Percentiles rank a stretch among this genome's conserved stretches.
Conservation (phyloP, 2,797 vertebrate genomes). For the Lacerta viridis region DNA sequence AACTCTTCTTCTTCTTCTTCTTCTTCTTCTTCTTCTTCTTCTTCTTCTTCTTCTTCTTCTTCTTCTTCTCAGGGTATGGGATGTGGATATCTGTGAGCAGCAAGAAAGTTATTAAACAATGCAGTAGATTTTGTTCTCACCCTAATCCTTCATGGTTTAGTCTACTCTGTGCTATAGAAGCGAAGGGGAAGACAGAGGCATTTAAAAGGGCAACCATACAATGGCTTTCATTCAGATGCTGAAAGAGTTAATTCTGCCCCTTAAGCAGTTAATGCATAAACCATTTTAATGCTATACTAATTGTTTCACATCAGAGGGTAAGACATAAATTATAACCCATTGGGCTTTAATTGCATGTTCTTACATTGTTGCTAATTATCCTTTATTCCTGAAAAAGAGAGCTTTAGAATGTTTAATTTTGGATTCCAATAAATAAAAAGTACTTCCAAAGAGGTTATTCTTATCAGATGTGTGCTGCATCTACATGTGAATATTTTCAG, state of each 20-base stretch:
- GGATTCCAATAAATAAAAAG: constrained; percentile 42
- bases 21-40: too few relatives aligned
- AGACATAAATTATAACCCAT: constrained; percentile 73
- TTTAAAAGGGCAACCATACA: accelerated
- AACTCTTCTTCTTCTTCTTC: too few relatives aligned
- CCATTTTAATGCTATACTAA: constrained; percentile 64
- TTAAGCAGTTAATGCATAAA: constrained; percentile 48
- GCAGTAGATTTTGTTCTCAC: background rate
- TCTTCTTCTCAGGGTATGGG: too few relatives aligned
- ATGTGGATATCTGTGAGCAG: too few relatives aligned
- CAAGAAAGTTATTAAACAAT: background rate
- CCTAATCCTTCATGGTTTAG: background rate
- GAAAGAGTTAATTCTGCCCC: constrained; percentile 28
- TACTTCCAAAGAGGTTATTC: constrained; percentile 23
- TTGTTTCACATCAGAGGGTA: constrained; percentile 67
- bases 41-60: too few relatives aligned
- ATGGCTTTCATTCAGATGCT: background rate
- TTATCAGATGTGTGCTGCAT: background rate
- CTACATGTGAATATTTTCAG: background rate
- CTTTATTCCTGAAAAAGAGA: constrained; percentile 61
- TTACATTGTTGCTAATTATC: constrained; percentile 70
- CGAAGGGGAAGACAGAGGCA: background rate
- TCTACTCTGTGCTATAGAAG: background rate
- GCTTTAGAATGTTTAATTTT: constrained; percentile 49
- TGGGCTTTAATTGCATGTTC: constrained; percentile 71